Percentiles rank a stretch among this genome's conserved stretches.
Conservation (phyloP, 1,140 invertebrate species). For the Pogonomyrmex barbatus region DNA sequence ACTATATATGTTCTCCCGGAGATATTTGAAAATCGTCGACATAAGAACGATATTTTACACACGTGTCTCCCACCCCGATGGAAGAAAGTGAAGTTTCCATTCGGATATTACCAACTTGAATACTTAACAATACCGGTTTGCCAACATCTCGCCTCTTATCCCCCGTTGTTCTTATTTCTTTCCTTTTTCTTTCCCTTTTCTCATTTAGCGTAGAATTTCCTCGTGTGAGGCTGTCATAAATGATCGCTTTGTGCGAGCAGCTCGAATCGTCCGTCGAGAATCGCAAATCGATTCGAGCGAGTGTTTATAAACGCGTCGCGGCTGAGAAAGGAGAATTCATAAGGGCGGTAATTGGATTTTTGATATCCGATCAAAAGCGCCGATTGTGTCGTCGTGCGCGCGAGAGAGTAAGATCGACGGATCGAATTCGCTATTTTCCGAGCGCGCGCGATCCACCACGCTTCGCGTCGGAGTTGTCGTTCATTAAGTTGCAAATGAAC, state of each 20-base stretch:
- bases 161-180: not conserved
- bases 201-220: constrained; percentile 1
- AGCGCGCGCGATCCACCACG: constrained; percentile 23
- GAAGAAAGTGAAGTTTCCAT: not conserved
- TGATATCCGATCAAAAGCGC: constrained; percentile 49
- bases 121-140: not conserved
- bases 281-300: constrained; percentile 48
- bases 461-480: constrained; percentile 30
- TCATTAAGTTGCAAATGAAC: constrained; percentile 67
- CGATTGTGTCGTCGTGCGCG: constrained; percentile 41
- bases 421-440: constrained; percentile 50
- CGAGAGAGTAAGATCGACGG: constrained; percentile 31
- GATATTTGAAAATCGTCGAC: not conserved
- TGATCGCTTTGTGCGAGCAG: constrained; percentile 31
- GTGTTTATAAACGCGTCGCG: constrained; percentile 6
- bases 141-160: not conserved
- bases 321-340: constrained; percentile 38
- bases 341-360: constrained; percentile 45
- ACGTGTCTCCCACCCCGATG: not conserved
- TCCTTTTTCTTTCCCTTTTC: not conserved
- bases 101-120: not conserved
- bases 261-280: constrained; percentile 51
- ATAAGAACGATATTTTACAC: not conserved
- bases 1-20: not conserved
- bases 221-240: not conserved